Evolutionary conservation across 2,888 invertebrate genomes (phyloP).

Genomic region (Labia minor): DNA sequence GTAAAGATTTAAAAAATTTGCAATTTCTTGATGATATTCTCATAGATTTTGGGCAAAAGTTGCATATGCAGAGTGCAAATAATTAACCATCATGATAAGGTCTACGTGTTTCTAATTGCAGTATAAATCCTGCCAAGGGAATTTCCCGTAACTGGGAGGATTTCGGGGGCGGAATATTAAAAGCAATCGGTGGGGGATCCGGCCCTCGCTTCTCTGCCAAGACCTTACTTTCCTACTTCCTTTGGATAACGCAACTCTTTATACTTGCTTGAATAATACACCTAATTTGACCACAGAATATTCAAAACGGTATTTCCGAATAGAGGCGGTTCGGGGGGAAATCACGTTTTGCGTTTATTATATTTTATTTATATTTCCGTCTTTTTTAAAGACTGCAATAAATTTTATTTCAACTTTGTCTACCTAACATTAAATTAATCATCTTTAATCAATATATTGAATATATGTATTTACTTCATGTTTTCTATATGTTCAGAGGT

Average conservation of each 20-base stretch:
- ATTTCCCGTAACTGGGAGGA: background rate
- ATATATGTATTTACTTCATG: too few relatives aligned
- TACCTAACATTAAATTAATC: too few relatives aligned
- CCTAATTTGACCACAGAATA: conserved; percentile 2
- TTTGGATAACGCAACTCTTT: background rate
- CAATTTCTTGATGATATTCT: too few relatives aligned
- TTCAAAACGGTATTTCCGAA: background rate
- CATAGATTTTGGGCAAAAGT: too few relatives aligned
- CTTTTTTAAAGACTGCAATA: too few relatives aligned
- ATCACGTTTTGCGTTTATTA: too few relatives aligned
- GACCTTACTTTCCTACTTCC: background rate
- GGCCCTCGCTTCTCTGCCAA: background rate
- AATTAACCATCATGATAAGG: background rate
- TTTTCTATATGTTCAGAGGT: too few relatives aligned
- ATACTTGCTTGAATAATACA: conserved; percentile 6
- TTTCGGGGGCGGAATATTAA: background rate
- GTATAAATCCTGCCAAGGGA: background rate
- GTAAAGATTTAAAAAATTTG: too few relatives aligned
- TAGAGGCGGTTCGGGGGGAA: background rate
- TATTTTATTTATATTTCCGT: too few relatives aligned
- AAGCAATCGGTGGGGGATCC: background rate
- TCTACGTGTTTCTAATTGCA: conserved; percentile 7
- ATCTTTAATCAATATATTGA: too few relatives aligned
- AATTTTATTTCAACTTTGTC: too few relatives aligned
- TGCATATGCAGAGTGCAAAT: background rate